These are phyloP conservation scores for Oscarella lobularis DNA, from an alignment of 37 sponge, comb jelly and placozoan genomes.

Conservation along the genomic window DNA sequence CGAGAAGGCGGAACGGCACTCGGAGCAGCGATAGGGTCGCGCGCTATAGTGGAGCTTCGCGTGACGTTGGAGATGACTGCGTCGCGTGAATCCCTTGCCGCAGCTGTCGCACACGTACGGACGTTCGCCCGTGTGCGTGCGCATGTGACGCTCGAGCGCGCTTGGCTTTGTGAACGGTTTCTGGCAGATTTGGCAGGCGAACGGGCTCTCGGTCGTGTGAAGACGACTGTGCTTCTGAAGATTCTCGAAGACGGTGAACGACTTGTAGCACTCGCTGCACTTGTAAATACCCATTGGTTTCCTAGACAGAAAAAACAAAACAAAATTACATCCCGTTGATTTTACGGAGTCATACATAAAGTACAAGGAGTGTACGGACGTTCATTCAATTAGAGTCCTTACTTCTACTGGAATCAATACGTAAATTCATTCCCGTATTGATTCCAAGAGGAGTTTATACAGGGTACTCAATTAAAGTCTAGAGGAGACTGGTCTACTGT, in stretches of 20 bases:
- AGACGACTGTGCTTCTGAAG: constrained; percentile 4
- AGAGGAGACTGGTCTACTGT: too few relatives aligned
- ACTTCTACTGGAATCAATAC: background rate
- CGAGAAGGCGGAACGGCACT: background rate
- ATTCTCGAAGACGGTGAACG: background rate
- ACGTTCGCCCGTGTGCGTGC: constrained; percentile 1
- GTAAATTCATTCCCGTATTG: background rate
- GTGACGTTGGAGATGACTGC: background rate
- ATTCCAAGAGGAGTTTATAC: background rate
- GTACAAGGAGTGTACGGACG: too few relatives aligned
- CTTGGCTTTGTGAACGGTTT: background rate
- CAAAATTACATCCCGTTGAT: too few relatives aligned
- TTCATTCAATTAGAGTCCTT: background rate
- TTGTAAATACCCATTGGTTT: background rate
- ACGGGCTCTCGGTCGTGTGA: background rate
- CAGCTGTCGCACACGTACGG: background rate
- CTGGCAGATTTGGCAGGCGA: background rate
- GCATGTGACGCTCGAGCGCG: background rate
- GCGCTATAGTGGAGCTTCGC: background rate
- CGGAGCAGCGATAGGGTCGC: background rate
- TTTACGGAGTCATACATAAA: too few relatives aligned
- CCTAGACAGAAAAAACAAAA: background rate
- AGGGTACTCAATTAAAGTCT: too few relatives aligned
- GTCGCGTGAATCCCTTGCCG: background rate
- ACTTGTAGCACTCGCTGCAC: constrained; percentile 2